Evolutionary conservation across 2,888 invertebrate genomes (phyloP), one percentile per base, ranked within the genome.

Genomic region (Neoascia interrupta): DNA sequence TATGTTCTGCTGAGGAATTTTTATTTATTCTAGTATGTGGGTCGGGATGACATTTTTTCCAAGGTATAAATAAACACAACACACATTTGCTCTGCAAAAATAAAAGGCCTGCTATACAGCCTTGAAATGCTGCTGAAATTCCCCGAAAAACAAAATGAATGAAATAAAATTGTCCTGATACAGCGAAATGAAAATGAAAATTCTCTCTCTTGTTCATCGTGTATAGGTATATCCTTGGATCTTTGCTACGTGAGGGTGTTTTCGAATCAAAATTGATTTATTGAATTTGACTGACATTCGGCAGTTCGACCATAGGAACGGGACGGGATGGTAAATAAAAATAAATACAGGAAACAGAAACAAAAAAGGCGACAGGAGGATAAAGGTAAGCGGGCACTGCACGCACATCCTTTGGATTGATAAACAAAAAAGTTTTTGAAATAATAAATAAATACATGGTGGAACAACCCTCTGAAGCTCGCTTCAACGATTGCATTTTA

Each of bases 181-280:
- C 58, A 47, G 73, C 73, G 60, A 60, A 47, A 26, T 5, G 31
- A 31, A 31, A 76, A 72, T 41, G 60, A 41, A 10, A 13, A 34
- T 53, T 74, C 28, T 45, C 31, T 45, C 13, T 34, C 34, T 53
- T 11, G 11, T 23, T 5, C 21, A 21, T 21, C 5, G 6, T 21
- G 2, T 43, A 1, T 2, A 8, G 41, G 16, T 28, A 16, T 26
- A 37, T 58, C 45, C 61, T 51, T 58, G 37, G 45, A 15, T 23
- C 23, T 28, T 11, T 5, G 26, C 45, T 64, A 53, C 58, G 72
- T 64, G 70, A 64, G 53, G 49, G 53, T 39, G 60, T 66, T 68
- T 68, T 53, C 23, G 56, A 79, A 73, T 63, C 61, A 79, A 68
- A 73, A 68, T 79, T 79, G 79, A 79, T 79, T 79, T 79, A 79